A percentile compares a stretch with the other conserved stretches of the same genome.
These are phyloP conservation scores for Anguilla rostrata DNA, from an alignment of 2,113 vertebrate species.

Conservation along the genomic window DNA sequence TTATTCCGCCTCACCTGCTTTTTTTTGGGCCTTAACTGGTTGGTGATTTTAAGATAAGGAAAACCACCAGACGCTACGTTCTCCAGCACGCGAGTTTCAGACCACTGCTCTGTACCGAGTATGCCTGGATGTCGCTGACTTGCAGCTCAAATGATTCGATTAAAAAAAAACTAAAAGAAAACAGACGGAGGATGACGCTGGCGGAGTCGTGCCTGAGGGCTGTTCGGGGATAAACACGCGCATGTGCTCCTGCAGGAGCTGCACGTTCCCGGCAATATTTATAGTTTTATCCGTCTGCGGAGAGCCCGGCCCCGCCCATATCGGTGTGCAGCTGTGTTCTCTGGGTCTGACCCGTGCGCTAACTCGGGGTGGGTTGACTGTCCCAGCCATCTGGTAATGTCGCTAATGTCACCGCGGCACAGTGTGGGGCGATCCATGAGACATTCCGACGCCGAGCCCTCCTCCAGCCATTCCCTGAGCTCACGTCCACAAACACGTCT, in stretches of 20 bases:
- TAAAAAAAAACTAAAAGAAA: neutral
- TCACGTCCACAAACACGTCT: neutral
- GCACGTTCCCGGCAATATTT: neutral
- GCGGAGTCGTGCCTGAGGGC: neutral
- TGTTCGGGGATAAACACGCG: slow-evolving; percentile 18
- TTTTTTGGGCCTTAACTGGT: too few species aligned
- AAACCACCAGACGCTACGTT: too few species aligned
- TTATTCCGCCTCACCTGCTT: too few species aligned
- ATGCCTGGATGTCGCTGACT: neutral
- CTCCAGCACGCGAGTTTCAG: too few species aligned
- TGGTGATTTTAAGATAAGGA: too few species aligned
- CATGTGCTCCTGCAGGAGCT: slow-evolving; percentile 4
- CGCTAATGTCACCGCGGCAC: neutral
- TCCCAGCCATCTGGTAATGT: slow-evolving; percentile 3
- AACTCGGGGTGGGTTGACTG: neutral
- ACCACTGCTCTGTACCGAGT: neutral
- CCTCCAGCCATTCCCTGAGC: neutral
- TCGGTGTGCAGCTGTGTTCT: neutral
- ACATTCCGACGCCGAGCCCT: neutral
- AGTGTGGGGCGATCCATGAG: too few species aligned
- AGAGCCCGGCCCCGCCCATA: neutral
- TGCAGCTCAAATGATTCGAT: neutral
- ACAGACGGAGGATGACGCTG: neutral
- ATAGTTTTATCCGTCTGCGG: neutral
- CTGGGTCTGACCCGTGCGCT: neutral